These are phyloP conservation scores for Trichopoda pennipes DNA, from an alignment of 2,888 invertebrate genomes.

Conservation along the genomic window DNA sequence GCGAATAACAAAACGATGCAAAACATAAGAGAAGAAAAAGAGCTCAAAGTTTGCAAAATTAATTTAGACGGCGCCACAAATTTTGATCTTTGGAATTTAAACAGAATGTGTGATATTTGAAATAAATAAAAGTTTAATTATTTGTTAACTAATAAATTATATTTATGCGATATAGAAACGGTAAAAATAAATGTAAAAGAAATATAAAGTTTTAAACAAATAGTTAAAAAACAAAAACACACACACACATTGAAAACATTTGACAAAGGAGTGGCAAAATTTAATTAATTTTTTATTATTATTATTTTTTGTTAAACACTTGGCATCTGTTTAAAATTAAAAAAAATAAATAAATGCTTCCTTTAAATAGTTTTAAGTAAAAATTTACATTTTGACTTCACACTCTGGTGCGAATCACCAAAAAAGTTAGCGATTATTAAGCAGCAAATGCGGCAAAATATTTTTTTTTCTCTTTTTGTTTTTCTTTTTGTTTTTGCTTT, in stretches of 20 bases:
- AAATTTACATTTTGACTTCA: slow-evolving; percentile 59
- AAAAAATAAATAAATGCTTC: no score
- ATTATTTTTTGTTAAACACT: background rate
- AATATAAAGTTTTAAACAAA: slow-evolving; percentile 34
- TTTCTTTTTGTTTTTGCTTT: no score
- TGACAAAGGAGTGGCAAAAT: slow-evolving; percentile 55
- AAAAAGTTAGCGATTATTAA: slow-evolving; percentile 50
- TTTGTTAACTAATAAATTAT: slow-evolving; percentile 44
- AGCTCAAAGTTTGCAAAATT: no score
- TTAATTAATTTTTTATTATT: slow-evolving; percentile 17
- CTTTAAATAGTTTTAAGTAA: slow-evolving; percentile 18
- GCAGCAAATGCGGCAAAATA: slow-evolving; percentile 35
- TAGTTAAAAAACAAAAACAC: slow-evolving; percentile 3
- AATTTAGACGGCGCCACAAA: background rate
- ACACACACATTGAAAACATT: no score
- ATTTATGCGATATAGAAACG: slow-evolving; percentile 15
- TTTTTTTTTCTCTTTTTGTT: background rate
- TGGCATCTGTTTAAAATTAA: slow-evolving; percentile 25
- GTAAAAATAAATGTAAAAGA: slow-evolving; percentile 6
- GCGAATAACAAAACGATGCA: no score
- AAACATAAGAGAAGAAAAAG: no score
- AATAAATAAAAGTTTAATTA: slow-evolving; percentile 33
- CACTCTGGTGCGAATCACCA: slow-evolving; percentile 64
- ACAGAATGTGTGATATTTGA: slow-evolving; percentile 40
- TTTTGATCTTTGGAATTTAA: slow-evolving; percentile 23